A percentile compares a stretch with the other conserved stretches of the same genome.
Conservation (phyloP, 2,888 invertebrate species). For the Atrina japonica region DNA sequence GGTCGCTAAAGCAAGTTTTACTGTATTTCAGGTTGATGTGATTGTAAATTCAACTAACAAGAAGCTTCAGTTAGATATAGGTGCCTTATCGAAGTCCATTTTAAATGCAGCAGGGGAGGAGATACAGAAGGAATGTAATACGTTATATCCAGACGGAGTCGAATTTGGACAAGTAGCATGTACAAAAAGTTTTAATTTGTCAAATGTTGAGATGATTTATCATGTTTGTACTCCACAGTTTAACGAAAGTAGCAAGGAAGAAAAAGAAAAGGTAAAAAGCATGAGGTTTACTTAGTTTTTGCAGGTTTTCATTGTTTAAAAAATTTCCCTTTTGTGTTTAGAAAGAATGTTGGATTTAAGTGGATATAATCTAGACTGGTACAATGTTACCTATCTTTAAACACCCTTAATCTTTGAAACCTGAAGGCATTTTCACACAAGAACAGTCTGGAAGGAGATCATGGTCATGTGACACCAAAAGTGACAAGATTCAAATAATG, state of each 20-base stretch:
- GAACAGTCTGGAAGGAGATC: no score
- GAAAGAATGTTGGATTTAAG: no score
- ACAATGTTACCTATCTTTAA: no score
- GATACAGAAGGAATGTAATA: constrained; percentile 11
- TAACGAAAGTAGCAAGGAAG: not conserved
- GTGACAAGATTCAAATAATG: no score
- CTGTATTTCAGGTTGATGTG: constrained; percentile 24
- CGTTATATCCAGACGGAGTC: constrained; percentile 11
- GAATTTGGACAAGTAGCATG: constrained; percentile 11
- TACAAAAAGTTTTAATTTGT: not conserved
- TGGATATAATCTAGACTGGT: no score
- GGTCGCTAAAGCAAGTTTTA: no score
- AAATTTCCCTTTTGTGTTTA: no score
- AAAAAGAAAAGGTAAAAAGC: not conserved
- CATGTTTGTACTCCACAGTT: constrained; percentile 1
- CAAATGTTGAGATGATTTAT: constrained; percentile 3
- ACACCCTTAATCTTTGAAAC: no score
- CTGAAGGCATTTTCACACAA: no score
- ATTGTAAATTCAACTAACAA: constrained; percentile 3
- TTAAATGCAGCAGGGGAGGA: constrained; percentile 2
- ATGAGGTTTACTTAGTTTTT: not conserved
- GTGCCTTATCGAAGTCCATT: not conserved
- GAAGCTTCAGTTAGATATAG: not conserved
- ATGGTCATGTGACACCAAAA: no score
- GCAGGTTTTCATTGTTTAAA: not conserved